phyloP scores from a whole-genome alignment of 2,113 vertebrate species.

The Rhinoderma darwinii region DNA sequence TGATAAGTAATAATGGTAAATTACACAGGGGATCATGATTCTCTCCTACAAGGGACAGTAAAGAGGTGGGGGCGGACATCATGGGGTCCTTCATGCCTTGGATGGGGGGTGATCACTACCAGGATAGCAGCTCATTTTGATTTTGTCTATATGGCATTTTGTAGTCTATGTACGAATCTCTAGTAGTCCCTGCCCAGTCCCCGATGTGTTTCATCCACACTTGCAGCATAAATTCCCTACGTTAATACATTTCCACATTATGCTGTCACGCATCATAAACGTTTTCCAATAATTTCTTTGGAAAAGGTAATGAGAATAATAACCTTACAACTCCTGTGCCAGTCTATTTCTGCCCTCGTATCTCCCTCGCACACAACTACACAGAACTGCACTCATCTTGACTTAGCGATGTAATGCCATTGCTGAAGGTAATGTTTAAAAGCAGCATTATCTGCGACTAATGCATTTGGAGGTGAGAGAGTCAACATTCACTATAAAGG shows the following conservation, averaged over 20 bases:
- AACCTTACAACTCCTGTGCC: not conserved
- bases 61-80: too few species aligned
- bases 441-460: slow-evolving; percentile 29
- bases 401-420: not conserved
- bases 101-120: too few species aligned
- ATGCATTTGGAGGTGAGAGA: slow-evolving; percentile 38
- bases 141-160: not conserved
- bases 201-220: not conserved
- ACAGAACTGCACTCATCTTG: not conserved
- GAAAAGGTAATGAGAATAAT: not conserved
- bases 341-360: not conserved
- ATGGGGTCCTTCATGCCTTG: not conserved
- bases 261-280: not conserved
- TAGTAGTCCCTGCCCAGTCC: not conserved
- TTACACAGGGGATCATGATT: too few species aligned
- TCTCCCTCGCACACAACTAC: not conserved
- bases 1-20: too few species aligned
- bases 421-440: slow-evolving; percentile 30
- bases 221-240: not conserved
- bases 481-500: not conserved
- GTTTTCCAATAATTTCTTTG: not conserved
- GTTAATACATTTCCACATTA: not conserved
- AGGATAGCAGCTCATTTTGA: not conserved
- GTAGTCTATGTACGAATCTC: not conserved
- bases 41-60: too few species aligned